Evolutionary conservation across 2,888 invertebrate species (phyloP).

Genomic region (Hyposoter dolosus): DNA sequence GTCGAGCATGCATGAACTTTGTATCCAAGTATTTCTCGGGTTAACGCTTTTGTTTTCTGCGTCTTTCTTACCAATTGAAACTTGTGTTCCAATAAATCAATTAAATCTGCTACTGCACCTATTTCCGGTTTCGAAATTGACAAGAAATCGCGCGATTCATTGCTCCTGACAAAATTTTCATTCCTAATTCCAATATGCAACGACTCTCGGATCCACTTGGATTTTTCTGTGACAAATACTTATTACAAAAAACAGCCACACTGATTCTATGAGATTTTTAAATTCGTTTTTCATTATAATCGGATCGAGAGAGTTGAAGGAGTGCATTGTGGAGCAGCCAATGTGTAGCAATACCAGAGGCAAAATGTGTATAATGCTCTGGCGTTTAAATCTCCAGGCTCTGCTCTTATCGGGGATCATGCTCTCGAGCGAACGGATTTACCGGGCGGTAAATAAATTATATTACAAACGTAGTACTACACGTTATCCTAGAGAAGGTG

Average conservation of each 20-base stretch:
- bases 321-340: constrained; percentile 7
- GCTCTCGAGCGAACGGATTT: constrained; percentile 73
- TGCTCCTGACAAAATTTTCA: not conserved
- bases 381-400: constrained; percentile 59
- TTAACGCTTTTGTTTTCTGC: not conserved
- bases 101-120: not conserved
- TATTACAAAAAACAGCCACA: no score
- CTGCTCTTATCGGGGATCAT: constrained; percentile 78
- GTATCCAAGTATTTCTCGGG: constrained; percentile 3
- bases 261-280: not conserved
- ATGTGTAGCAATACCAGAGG: constrained; percentile 1
- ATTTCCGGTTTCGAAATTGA: not conserved
- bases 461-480: constrained; percentile 37
- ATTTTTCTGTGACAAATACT: no score
- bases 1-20: not conserved
- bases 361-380: constrained; percentile 15
- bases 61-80: not conserved
- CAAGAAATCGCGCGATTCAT: not conserved
- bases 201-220: not conserved
- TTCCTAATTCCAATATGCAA: not conserved
- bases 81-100: not conserved
- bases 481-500: constrained; percentile 69
- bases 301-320: constrained; percentile 1
- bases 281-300: not conserved
- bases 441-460: constrained; percentile 66